These are phyloP conservation scores for Ophonus ardosiacus DNA, from an alignment of 2,888 invertebrate genomes.

Conservation along the genomic window DNA sequence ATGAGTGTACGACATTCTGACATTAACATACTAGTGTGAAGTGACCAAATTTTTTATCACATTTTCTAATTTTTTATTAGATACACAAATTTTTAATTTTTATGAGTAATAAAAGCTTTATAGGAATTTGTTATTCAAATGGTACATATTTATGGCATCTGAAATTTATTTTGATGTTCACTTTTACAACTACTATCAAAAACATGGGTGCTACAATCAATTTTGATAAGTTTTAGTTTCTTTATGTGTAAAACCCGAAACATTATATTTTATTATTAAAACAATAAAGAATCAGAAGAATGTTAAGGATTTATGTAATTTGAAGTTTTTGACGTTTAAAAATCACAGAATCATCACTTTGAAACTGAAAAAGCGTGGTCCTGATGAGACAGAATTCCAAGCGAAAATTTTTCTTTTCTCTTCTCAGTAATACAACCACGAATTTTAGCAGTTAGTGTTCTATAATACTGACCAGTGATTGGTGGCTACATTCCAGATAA, in stretches of 20 bases:
- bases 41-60: constrained; percentile 35
- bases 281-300: not conserved
- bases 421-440: no score
- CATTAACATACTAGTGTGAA: constrained; percentile 35
- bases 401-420: no score
- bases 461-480: no score
- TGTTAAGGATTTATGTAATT: no score
- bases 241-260: not conserved
- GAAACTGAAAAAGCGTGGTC: no score
- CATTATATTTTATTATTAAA: not conserved
- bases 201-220: not conserved
- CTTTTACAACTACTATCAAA: not conserved
- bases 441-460: no score
- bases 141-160: not conserved
- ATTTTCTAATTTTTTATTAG: constrained; percentile 16
- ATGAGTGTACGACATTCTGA: constrained; percentile 15
- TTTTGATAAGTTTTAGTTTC: not conserved
- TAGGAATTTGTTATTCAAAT: constrained; percentile 4
- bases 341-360: no score
- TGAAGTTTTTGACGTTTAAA: no score
- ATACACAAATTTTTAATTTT: constrained; percentile 11
- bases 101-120: constrained; percentile 7
- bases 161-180: not conserved
- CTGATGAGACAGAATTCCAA: no score
- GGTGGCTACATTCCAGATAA: no score